Evolutionary conservation across 2,888 invertebrate genomes (phyloP), one percentile per base, ranked within the genome.

Genomic region (Sclerodermus sp.): DNA sequence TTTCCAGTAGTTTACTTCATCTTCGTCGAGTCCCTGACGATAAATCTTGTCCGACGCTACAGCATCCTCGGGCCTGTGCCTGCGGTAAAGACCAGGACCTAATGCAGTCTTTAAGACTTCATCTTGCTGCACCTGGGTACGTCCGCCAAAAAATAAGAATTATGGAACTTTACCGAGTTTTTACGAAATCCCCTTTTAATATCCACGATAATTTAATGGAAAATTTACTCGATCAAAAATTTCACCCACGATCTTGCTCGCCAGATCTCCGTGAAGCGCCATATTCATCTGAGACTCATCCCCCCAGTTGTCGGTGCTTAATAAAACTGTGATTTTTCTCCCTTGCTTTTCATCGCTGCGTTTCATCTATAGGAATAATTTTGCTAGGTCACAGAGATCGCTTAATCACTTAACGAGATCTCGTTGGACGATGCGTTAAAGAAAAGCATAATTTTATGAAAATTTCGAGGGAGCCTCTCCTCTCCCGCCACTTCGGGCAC

Each of bases 161-260:
- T n/a, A 34, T 4, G 34, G 10, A 34, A 34, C 12, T 12, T 8
- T n/a, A 34, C 13, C 4, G 10, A 12, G 10, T 8, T n/a, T 34
- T 34, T 12, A 13, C 4, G 4, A 34, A 13, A 34, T 13, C 4
- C 10, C 23, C 23, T 23, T 34, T 12, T 34, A n/a, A 34, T 12
- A 34, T 34, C 34, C 23, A 23, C 3, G 23, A 23, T 34, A 12
- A 34, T 34, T 13, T 34, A 4, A 23, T 12, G 18, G 32, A 9
- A 18, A 36, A 18, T n/a, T 10, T 58, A 72, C 74, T 56, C 70
- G 60, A 36, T 67, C 61, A 45, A 71, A 68, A 45, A 74, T 70
- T 30, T 59, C 63, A 16, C 71, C 64, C 15, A 73, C 70, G 29
- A 74, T 74, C 53, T 69, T 68, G 10, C 62, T 67, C 6, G 73